Evolutionary conservation across 2,113 vertebrate genomes (phyloP).

Genomic region (Miniopterus natalensis): DNA sequence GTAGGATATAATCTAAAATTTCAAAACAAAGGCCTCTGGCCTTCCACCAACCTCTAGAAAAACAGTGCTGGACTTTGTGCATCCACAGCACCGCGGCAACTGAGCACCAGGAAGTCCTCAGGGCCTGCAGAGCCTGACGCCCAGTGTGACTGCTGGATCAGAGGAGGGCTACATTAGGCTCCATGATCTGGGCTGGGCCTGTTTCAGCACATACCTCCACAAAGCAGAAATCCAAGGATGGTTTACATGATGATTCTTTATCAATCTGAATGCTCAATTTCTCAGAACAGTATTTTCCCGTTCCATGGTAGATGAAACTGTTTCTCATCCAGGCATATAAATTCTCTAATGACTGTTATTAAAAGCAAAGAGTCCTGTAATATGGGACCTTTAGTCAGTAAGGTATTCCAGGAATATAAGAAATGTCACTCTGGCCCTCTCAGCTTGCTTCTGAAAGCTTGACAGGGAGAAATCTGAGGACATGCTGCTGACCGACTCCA

Average conservation of each 20-base stretch:
- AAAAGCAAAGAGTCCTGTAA: not conserved
- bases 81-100: accelerated
- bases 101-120: not conserved
- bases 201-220: not conserved
- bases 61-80: not conserved
- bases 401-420: not conserved
- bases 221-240: not conserved
- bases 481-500: not conserved
- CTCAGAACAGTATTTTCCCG: not conserved
- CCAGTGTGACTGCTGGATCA: not conserved
- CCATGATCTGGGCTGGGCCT: accelerated
- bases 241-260: not conserved
- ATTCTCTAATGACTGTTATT: not conserved
- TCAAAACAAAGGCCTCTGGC: conserved; percentile 16
- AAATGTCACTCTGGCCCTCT: not conserved
- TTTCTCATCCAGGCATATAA: not conserved
- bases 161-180: not conserved
- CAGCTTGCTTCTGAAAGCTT: not conserved
- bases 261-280: not conserved
- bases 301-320: not conserved
- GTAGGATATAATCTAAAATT: not conserved
- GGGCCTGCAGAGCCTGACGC: accelerated
- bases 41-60: not conserved
- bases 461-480: not conserved
- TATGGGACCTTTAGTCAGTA: not conserved